A percentile compares a stretch with the other conserved stretches of the same genome.
These are phyloP conservation scores for Gonatopus flavifemur DNA, from an alignment of 1,140 invertebrate species.

Conservation along the genomic window DNA sequence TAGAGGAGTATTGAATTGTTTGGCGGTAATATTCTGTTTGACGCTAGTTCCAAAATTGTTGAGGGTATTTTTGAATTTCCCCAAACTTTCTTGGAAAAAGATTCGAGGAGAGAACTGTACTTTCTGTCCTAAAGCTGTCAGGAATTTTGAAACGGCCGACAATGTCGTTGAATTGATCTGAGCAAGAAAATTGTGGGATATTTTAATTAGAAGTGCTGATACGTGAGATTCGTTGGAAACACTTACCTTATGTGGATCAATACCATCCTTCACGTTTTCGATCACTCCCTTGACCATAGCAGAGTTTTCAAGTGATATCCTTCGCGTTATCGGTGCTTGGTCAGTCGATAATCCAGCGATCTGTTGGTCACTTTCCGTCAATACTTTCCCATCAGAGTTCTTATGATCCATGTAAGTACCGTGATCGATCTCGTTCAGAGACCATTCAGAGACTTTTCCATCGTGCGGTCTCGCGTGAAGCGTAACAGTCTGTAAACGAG, in stretches of 20 bases:
- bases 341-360: conserved; percentile 6
- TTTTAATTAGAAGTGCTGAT: too few relatives aligned
- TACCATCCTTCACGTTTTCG: too few relatives aligned
- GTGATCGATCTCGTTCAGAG: conserved; percentile 24
- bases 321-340: conserved; percentile 8
- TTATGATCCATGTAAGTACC: background rate
- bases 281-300: too few relatives aligned
- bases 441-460: too few relatives aligned
- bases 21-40: conserved; percentile 15
- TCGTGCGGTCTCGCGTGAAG: too few relatives aligned
- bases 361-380: background rate
- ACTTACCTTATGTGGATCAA: too few relatives aligned
- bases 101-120: conserved; percentile 36
- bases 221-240: too few relatives aligned
- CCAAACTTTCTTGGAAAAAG: conserved; percentile 33
- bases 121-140: conserved; percentile 29
- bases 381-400: background rate
- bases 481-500: too few relatives aligned
- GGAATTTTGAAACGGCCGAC: conserved; percentile 17
- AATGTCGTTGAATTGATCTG: too few relatives aligned
- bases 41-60: conserved; percentile 17
- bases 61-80: conserved; percentile 24
- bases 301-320: too few relatives aligned
- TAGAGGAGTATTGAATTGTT: conserved; percentile 29
- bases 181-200: too few relatives aligned